Evolutionary conservation across 1,140 invertebrate species (phyloP), one percentile per base, ranked within the genome.

Genomic region (Sinella curviseta): DNA sequence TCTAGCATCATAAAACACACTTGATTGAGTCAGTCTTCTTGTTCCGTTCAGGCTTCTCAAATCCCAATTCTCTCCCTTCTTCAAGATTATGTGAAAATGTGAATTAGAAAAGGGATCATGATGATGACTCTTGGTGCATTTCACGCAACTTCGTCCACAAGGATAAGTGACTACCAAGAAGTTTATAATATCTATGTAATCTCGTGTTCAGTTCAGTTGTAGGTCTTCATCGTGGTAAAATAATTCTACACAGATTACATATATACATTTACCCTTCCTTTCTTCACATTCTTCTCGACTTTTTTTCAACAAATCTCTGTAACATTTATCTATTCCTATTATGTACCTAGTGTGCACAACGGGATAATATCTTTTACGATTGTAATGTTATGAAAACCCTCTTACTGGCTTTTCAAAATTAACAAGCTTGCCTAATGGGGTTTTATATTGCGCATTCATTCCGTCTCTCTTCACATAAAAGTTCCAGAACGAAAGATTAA

Each of bases 371-470:
- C 39, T 48, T 48, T 48, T 48, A 48, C 39, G 39, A 17, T 48
- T 48, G 39, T 48, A 17, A 48, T 8, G 39, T 48, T 48, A 8
- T 8, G 55, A 60, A 60, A 24, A 60, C 24, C 24, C n/a, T n/a
- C n/a, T 60, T 60, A 12, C 24, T 60, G 39, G 39, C 55, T 26
- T 60, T 60, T 60, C 14, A 60, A 60, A 60, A 60, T 60, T 60
- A 60, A 60, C 55, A 60, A 60, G 55, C 55, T 26, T 60, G 55
- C 24, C n/a, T 60, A 60, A 60, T 60, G 55, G 55, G 55, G 24
- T 60, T 60, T 26, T 60, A 8, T 26, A 60, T 60, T 60, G 55
- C 24, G 12, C 55, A 24, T 60, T 60, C 12, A 26, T 17, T n/a
- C n/a, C n/a, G n/a, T n/a, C n/a, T n/a, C n/a, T n/a, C n/a, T n/a